Base-by-base conservation (phyloP, 1,140 invertebrate genomes). In the Halictus rubicundus region DNA sequence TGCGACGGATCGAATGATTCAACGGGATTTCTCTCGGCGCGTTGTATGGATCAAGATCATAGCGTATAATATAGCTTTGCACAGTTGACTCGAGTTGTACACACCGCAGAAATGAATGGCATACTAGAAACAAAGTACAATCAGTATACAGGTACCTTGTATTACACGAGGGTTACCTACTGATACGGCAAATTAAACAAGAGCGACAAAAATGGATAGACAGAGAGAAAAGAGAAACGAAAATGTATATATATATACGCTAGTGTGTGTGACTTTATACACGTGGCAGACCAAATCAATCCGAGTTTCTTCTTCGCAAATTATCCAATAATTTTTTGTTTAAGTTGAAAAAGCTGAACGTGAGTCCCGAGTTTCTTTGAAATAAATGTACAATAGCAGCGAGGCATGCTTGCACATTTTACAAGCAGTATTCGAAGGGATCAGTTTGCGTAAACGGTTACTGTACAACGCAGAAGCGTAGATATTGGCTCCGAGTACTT, bases 11-110 rank as follows among this genome's bases (percentile, higher is more conserved):
- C 49, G 14, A 16, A 21, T 1, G 54, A n/a, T 54, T 21, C 12
- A 16, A 54, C 21, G 52, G 52, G 19, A n/a, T 54, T 84, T 85
- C 78, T 86, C 80, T 83, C 84, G 54, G 68, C 81, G 69, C 60
- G 59, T n/a, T 21, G 1, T 46, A 23, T 32, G 69, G 64, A 77
- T 25, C 60, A 76, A 82, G 39, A 69, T 73, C 37, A 81, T 27
- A 88, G 83, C 88, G 74, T 68, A 86, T 71, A 88, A 70, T 68
- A 86, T 71, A 88, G 86, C 82, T 83, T 87, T 85, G 81, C 83
- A 73, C 80, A 77, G 61, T 85, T 61, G 77, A 75, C 68, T 85
- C 87, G 83, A 84, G 77, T 80, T 83, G 57, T 88, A 85, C 57
- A 71, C 80, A 85, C 25, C 66, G 86, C 81, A 83, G 75, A 83